Conservation (phyloP, 2,888 invertebrate genomes). For the Leptinotarsa haldemani region DNA sequence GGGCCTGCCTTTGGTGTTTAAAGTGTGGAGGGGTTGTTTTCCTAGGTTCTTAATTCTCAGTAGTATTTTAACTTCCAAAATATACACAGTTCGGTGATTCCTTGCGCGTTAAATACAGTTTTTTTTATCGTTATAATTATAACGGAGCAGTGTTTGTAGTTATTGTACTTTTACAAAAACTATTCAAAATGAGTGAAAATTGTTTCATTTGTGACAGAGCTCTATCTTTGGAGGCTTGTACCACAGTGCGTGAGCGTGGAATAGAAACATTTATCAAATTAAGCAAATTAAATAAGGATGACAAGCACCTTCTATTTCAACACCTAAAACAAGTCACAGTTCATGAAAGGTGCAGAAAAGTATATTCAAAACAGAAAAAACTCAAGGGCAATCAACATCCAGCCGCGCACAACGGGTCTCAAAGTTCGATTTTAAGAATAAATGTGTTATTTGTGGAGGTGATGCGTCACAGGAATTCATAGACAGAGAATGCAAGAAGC, state of each 20-base stretch:
- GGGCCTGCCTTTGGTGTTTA: no score
- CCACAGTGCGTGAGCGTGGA: conserved; percentile 19
- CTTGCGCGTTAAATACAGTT: no score
- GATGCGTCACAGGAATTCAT: conserved; percentile 35
- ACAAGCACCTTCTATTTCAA: conserved; percentile 27
- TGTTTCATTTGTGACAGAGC: conserved; percentile 20
- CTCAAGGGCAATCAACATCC: conserved; percentile 21
- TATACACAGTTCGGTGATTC: no score
- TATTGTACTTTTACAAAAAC: no score
- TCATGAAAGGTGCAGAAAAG: conserved; percentile 27
- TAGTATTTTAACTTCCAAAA: no score
- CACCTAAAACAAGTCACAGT: conserved; percentile 20
- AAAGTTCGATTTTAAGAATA: conserved; percentile 31
- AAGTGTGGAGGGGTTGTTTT: no score
- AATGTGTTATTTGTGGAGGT: conserved; percentile 34
- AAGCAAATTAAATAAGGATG: conserved; percentile 18
- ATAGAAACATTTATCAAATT: conserved; percentile 18
- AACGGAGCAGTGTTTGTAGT: no score
- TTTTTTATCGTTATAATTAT: no score
- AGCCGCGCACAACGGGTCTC: conserved; percentile 7
- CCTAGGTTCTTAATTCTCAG: no score
- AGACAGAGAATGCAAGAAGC: conserved; percentile 35
- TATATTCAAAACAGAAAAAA: conserved; percentile 24
- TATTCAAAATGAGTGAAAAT: conserved; percentile 1
- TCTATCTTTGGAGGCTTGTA: conserved; percentile 12